Base-by-base conservation (phyloP, 2,888 invertebrate genomes). In the Nymphalis c-album region DNA sequence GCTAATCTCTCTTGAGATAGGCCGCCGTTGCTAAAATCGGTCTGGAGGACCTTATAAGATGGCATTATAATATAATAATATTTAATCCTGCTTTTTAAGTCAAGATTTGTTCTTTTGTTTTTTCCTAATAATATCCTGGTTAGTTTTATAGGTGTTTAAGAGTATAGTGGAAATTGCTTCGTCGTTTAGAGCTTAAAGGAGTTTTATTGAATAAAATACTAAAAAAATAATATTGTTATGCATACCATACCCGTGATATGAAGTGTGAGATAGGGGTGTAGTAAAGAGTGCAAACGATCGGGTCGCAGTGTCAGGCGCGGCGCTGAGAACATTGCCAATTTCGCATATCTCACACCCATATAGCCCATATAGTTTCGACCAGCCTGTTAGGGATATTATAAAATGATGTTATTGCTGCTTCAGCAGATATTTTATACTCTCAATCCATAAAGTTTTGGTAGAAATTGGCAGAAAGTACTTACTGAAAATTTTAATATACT, bases 261-360 rank as follows among this genome's bases (percentile, higher is more conserved):
- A 88, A 82, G 85, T 87, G 88, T 85, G 88, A 86, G 87, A 87
- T 85, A 84, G 86, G 88, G 88, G 86, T 85, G 86, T 84, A 86
- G 87, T 91, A 91, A 91, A 90, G 89, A 91, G 91, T 90, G 90
- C 90, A 88, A 91, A 91, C 90, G 91, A 89, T 80, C 85, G 86
- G 84, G 85, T 82, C 86, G 84, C 84, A 81, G 83, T 86, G 87
- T 88, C 88, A 87, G 86, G 77, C 85, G 79, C 74, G 71, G 81
- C 79, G 81, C 79, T 83, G 82, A 83, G 85, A 85, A 86, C 86
- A 86, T 87, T 84, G 85, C 80, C 85, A 84, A 86, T 86, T 81
- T 83, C 79, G 84, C 85, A 73, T 72, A 70, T 70, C 65, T 73
- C 69, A 71, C 62, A 45, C 66, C 58, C 22, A 45, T 40, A 45